A percentile compares a stretch with the other conserved stretches of the same genome.
Conservation (phyloP, 2,888 invertebrate genomes). For the Oscheius sp. region DNA sequence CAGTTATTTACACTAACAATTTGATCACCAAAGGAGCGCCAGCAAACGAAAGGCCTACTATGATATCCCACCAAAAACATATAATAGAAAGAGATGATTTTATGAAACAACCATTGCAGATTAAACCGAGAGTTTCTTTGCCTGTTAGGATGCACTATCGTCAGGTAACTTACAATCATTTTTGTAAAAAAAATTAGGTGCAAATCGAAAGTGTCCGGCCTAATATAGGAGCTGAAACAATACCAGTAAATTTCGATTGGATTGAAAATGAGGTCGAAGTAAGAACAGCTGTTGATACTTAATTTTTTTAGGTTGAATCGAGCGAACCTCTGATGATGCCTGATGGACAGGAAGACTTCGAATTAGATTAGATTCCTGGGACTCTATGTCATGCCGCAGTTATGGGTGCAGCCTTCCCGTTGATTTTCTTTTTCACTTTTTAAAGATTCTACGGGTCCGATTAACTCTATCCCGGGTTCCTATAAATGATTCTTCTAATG, state of each 20-base stretch:
- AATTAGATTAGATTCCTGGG: slow-evolving; percentile 21
- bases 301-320: slow-evolving; percentile 1
- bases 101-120: slow-evolving; percentile 29
- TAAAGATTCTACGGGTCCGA: no score
- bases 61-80: not conserved
- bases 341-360: slow-evolving; percentile 32
- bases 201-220: slow-evolving; percentile 31
- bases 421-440: no score
- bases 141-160: no score
- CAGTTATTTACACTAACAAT: slow-evolving; percentile 25
- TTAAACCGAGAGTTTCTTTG: no score
- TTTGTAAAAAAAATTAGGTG: slow-evolving; percentile 23
- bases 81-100: slow-evolving; percentile 10
- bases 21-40: slow-evolving; percentile 1
- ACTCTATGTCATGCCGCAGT: no score
- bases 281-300: not conserved
- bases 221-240: slow-evolving; percentile 29
- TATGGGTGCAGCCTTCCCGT: no score
- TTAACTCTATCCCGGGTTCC: no score
- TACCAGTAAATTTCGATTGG: slow-evolving; percentile 37
- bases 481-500: no score
- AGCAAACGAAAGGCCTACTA: not conserved
- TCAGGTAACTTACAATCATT: not conserved
- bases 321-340: slow-evolving; percentile 8
- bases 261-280: slow-evolving; percentile 50